Conservation (phyloP, 2,888 invertebrate genomes). For the Scrobipalpa costella region DNA sequence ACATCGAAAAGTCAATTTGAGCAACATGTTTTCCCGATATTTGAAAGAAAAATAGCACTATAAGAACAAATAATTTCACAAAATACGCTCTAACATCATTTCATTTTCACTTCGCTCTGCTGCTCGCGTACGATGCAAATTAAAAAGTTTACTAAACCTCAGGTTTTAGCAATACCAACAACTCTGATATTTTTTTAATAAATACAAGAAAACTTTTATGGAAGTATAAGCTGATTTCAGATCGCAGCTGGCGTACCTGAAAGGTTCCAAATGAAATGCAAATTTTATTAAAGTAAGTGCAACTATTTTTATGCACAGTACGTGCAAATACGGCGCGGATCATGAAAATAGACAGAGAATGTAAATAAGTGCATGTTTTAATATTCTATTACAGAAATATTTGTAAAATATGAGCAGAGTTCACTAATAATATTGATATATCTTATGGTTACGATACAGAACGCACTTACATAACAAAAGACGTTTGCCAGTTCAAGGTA, state of each 20-base stretch:
- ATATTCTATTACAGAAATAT: not conserved
- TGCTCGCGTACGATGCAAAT: not conserved
- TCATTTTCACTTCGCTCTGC: not conserved
- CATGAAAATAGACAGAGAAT: conserved; percentile 30
- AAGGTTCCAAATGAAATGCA: conserved; percentile 33
- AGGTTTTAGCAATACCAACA: not conserved
- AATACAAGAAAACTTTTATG: conserved; percentile 23
- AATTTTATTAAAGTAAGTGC: conserved; percentile 33
- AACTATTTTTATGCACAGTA: conserved; percentile 30
- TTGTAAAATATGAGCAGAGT: not conserved
- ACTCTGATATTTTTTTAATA: conserved; percentile 18
- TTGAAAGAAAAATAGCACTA: too few species aligned
- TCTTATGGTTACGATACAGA: too few species aligned
- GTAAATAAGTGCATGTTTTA: conserved; percentile 10
- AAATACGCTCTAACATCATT: not conserved
- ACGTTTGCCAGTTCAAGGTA: too few species aligned
- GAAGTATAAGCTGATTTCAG: conserved; percentile 26
- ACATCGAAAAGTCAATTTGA: too few species aligned
- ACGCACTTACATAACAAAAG: too few species aligned
- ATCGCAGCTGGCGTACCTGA: conserved; percentile 29
- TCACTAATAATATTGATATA: not conserved
- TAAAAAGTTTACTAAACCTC: not conserved
- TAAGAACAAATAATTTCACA: too few species aligned
- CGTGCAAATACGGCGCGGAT: conserved; percentile 29
- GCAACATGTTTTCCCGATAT: too few species aligned